phyloP scores from a whole-genome alignment of 2,888 invertebrate genomes.

The Malacosoma neustria region DNA sequence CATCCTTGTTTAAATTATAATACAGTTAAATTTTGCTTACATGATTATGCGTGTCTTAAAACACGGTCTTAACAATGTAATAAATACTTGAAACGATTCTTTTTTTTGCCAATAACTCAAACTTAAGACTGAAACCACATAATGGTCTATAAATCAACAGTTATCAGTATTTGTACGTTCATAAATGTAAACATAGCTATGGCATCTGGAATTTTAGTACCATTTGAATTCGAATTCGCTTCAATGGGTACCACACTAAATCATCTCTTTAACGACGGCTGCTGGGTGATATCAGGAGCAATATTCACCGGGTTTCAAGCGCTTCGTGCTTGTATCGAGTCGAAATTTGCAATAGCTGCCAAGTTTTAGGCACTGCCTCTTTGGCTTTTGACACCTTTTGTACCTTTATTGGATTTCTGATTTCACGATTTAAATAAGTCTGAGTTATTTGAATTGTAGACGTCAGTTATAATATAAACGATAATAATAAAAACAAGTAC shows the following conservation, averaged over 20 bases:
- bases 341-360: constrained; percentile 6
- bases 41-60: too few species aligned
- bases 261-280: constrained; percentile 20
- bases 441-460: background rate
- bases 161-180: too few species aligned
- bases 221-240: background rate
- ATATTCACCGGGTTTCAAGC: constrained; percentile 6
- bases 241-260: constrained; percentile 16
- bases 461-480: too few species aligned
- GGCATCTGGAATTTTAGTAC: background rate
- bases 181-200: background rate
- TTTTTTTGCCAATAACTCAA: too few species aligned
- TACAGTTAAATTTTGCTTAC: too few species aligned
- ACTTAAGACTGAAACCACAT: too few species aligned
- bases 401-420: background rate
- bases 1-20: too few species aligned
- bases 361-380: constrained; percentile 1
- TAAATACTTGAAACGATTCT: too few species aligned
- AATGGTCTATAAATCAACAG: too few species aligned
- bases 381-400: background rate
- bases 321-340: constrained; percentile 1
- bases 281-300: constrained; percentile 24
- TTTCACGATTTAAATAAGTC: background rate
- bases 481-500: too few species aligned
- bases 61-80: too few species aligned